These are phyloP conservation scores for Blera fallax DNA, from an alignment of 2,888 invertebrate species.

Conservation along the genomic window DNA sequence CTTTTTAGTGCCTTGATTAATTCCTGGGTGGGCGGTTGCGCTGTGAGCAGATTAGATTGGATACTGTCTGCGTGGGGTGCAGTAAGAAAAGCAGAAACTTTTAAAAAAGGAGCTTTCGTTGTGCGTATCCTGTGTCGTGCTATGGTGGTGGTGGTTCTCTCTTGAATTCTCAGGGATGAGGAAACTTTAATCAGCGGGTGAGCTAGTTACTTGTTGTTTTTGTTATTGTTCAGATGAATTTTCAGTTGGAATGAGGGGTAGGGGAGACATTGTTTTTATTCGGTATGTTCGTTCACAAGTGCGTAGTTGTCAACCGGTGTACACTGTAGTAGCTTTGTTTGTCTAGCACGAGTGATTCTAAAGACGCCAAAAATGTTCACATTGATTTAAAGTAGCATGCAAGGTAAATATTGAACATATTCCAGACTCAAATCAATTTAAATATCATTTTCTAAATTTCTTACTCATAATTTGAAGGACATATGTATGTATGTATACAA, in stretches of 20 bases:
- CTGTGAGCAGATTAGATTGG: constrained; percentile 54
- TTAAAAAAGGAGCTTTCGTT: constrained; percentile 30
- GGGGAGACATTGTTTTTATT: too few species aligned
- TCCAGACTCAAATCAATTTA: too few species aligned
- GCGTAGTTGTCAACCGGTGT: too few species aligned
- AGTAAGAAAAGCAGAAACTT: not conserved
- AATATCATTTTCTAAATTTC: too few species aligned
- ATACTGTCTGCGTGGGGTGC: constrained; percentile 30
- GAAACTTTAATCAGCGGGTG: constrained; percentile 47
- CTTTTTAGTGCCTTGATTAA: constrained; percentile 68
- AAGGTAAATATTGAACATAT: too few species aligned
- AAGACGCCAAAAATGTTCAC: too few species aligned
- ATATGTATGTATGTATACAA: too few species aligned
- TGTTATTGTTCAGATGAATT: not conserved
- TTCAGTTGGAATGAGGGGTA: not conserved
- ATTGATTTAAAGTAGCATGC: too few species aligned
- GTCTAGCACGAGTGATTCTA: too few species aligned
- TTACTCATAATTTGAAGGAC: too few species aligned
- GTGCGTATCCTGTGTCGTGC: constrained; percentile 17
- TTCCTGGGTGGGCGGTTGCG: constrained; percentile 68
- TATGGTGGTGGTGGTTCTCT: not conserved
- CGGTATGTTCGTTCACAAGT: too few species aligned
- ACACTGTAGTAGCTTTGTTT: too few species aligned
- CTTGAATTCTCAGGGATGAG: constrained; percentile 28
- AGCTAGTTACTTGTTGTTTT: constrained; percentile 26